A percentile compares a stretch with the other conserved stretches of the same genome.
Evolutionary conservation across 2,797 vertebrate species (phyloP).

Genomic region (Manis javanica): DNA sequence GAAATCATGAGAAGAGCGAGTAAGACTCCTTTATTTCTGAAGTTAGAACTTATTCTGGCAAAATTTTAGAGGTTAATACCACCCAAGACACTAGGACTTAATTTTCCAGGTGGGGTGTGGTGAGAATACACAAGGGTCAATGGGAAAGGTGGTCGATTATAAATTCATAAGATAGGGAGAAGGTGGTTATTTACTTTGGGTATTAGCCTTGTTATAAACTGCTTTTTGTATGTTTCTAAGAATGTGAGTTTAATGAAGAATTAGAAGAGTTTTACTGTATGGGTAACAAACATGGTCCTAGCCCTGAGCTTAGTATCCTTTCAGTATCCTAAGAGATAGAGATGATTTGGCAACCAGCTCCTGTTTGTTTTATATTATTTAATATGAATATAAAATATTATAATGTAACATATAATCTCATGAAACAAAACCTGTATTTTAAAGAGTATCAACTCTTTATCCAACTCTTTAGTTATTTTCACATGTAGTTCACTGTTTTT

Average conservation of each 20-base stretch:
- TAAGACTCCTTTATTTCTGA: not conserved
- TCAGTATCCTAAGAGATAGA: not conserved
- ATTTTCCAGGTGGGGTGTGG: not conserved
- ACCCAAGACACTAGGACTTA: not conserved
- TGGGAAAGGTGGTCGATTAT: not conserved
- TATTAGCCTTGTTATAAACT: not conserved
- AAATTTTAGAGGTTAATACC: not conserved
- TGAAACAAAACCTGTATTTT: not conserved
- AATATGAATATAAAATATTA: not conserved
- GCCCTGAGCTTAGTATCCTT: not conserved
- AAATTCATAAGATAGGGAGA: not conserved
- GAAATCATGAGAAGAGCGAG: not conserved
- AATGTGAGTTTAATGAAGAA: not conserved
- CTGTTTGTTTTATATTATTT: not conserved
- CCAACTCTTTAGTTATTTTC: not conserved
- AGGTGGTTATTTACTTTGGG: not conserved
- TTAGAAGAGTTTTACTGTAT: not conserved
- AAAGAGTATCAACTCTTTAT: not conserved
- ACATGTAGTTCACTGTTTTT: not conserved
- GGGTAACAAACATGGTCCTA: not conserved
- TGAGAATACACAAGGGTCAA: not conserved
- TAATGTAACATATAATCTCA: not conserved
- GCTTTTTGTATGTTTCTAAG: not conserved
- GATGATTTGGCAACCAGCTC: not conserved
- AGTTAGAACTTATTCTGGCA: not conserved